Evolutionary conservation across 1,140 invertebrate genomes (phyloP), one percentile per base, ranked within the genome.

Genomic region (Phenacoccus solenopsis): DNA sequence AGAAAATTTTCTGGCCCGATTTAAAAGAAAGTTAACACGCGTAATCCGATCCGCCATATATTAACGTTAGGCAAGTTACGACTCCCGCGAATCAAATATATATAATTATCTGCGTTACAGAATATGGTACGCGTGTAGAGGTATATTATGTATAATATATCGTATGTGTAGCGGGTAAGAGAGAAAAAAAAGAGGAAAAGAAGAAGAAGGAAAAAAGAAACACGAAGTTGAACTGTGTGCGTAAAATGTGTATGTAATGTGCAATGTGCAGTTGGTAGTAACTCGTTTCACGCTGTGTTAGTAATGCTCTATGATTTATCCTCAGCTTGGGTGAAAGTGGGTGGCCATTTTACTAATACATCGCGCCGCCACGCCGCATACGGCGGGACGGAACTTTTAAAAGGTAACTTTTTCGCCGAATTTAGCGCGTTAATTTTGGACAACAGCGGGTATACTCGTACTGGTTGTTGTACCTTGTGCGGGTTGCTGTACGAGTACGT

Each of bases 11-110:
- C 59, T 64, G 20, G 59, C 59, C 59, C 38, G 59, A 64, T 64
- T 64, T 64, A 64, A 64, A 24, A 64, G 59, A 64, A 64, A 64
- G 59, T 64, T 64, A 27, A 64, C n/a, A 64, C 59, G 38, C 38
- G 38, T 64, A 64, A 64, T 27, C 59, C 22, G 59, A 64, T 64
- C 59, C 59, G 59, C 25, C 59, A 64, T 64, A 64, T 64, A 64
- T 64, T 27, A 64, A 27, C 25, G 59, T 64, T 64, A 27, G 59
- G 21, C 59, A 64, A 64, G 59, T 64, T 64, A 64, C 25, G 59
- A 64, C 59, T 64, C 59, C 59, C 59, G 59, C 59, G 25, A 64
- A 64, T 25, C 59, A 64, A 64, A 64, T 64, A 64, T 27, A 27
- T 64, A 64, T 64, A 64, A 64, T 64, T 64, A 64, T 64, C 22